Base-by-base conservation (phyloP, 92 coral and sea anemone genomes). In the Blastomussa wellsi region DNA sequence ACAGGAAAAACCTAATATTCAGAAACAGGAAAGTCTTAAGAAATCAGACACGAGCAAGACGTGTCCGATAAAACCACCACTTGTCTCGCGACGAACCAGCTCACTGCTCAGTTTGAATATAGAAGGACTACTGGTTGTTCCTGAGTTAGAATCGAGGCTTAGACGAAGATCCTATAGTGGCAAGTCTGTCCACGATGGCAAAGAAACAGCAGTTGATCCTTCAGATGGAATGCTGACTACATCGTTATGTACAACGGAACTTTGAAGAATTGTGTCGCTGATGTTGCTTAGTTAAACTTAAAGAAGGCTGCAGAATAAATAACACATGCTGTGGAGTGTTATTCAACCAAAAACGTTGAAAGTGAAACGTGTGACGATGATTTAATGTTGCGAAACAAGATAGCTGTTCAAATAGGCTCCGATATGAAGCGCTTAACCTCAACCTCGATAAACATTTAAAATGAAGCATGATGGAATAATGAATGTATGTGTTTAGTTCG, bases 191-290 rank as follows among this genome's bases (percentile, higher is more conserved):
- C 39, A 72, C 55, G 68, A 71, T 36, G 86, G 28, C 20, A 74
- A 73, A 47, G 80, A 74, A 60, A 59, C 87, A 15, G 87, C 19
- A 26, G 81, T 83, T 31, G 87, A 83, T 47, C 88, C 83, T 1
- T 76, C 76, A 1, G 88, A 85, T 49, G 88, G 88, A 35, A 78
- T 77, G 88, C 83, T 85, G 19, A 85, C 88, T 6, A 85, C 88
- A n/a, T 85, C 88, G 69, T 47, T 85, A 20, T 85, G 88, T 67
- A 65, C 88, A 37, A 85, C 88, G 4, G 88, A 85, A 31, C 83
- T 85, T 44, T 85, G 53, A 57, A 15, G 29, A 20, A 41, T 9
- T 19, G 13, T 38, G 75, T 33, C 35, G 38, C 24, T 19, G 75
- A 13, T 70, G 39, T 62, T 3, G 35, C 17, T 19, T 35, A 38